A percentile compares a stretch with the other conserved stretches of the same genome.
These are phyloP conservation scores for Marcusenius ussheri DNA, from an alignment of 2,113 vertebrate species.

Conservation along the genomic window DNA sequence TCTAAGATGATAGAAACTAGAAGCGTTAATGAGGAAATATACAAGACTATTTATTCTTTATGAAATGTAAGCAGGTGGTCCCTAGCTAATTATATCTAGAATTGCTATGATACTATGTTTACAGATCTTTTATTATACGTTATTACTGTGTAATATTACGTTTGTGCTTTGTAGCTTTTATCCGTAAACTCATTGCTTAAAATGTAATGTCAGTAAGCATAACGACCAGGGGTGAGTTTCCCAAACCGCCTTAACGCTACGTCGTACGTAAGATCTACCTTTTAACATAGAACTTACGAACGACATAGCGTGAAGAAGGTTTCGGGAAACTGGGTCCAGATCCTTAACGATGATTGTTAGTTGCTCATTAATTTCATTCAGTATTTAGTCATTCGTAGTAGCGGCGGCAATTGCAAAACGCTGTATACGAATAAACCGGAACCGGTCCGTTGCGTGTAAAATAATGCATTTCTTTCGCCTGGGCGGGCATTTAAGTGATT, in stretches of 20 bases:
- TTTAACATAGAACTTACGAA: no score
- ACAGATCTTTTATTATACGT: not conserved
- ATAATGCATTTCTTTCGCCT: no score
- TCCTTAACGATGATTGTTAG: not conserved
- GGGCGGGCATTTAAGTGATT: no score
- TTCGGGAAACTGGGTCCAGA: not conserved
- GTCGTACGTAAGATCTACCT: no score
- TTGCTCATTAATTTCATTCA: not conserved
- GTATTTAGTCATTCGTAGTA: not conserved
- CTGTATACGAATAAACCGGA: not conserved
- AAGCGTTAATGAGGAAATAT: not conserved
- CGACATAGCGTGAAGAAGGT: no score
- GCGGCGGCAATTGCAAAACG: not conserved
- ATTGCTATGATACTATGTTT: not conserved
- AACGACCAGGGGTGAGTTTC: not conserved
- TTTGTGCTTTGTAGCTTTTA: not conserved
- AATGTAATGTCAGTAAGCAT: not conserved
- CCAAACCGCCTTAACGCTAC: no score
- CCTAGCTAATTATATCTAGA: not conserved
- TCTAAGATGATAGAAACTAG: not conserved
- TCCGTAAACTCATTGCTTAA: not conserved
- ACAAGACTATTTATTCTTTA: not conserved
- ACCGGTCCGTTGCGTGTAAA: not conserved
- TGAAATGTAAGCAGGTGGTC: not conserved
- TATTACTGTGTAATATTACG: not conserved